Base-by-base conservation (phyloP, 37 sponge, comb jelly and placozoan genomes). In the Eunapius fragilis region DNA sequence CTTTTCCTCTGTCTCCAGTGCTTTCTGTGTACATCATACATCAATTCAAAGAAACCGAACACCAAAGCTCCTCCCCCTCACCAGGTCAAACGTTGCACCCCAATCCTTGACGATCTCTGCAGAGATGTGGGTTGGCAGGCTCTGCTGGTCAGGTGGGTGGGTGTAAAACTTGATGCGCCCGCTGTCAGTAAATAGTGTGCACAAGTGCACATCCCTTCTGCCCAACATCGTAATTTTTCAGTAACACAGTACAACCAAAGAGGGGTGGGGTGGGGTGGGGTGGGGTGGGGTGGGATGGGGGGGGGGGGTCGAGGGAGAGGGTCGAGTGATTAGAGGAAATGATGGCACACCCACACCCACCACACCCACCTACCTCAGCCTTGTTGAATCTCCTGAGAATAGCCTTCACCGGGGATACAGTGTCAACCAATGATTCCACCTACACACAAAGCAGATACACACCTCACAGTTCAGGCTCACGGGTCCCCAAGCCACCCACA, bases 31-130 rank as follows among this genome's bases (percentile, higher is more conserved):
- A n/a, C n/a, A n/a, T n/a, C n/a, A n/a, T n/a, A n/a, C n/a, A n/a
- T n/a, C n/a, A n/a, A 24, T 76, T 30, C 3, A 26, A 10, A 76
- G 24, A 32, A 10, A 70, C 7, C 71, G 2, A 70, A 28, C 25
- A 27, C 3, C 9, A 7, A 81, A 2, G 48, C 31, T 2, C 24
- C n/a, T 22, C 19, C 37, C 25, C 3, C 84, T 77, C 10, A 89
- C 90, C 78, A 97, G 30, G 71, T 92, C 94, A 89, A 98, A 98
- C 0, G 87, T 92, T 68, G 69, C 70, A 0, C 94, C 80, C 98
- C 96, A 98, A 58, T 85, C 76, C 31, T 87, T 37, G 37, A 98
- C 98, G 9, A 98, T 89, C 75, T 93, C 92, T 45, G 96, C 88
- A 2, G 96, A 92, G 17, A 96, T 31, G 70, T 96, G 98, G 37